Percentiles rank a stretch among this genome's conserved stretches.
These are phyloP conservation scores for Myathropa florea DNA, from an alignment of 2,888 invertebrate species.

Conservation along the genomic window DNA sequence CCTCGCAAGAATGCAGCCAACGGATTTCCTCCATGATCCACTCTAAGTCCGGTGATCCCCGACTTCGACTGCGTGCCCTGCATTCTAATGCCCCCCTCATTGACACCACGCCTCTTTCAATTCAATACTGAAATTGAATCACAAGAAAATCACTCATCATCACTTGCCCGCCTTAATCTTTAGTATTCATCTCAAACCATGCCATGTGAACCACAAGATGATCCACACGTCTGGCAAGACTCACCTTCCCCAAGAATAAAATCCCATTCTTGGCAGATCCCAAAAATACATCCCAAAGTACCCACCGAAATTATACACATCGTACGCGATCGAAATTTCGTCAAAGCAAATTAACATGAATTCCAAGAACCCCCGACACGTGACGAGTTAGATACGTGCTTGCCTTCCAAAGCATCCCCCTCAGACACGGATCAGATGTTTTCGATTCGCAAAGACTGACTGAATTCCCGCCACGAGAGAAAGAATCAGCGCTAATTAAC, in stretches of 20 bases:
- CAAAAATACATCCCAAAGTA: not conserved
- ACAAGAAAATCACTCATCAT: not conserved
- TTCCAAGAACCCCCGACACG: not conserved
- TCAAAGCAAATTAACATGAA: not conserved
- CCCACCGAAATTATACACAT: not conserved
- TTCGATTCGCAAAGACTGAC: not conserved
- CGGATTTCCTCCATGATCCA: not conserved
- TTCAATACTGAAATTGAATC: not conserved
- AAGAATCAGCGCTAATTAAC: not conserved
- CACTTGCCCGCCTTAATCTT: not conserved
- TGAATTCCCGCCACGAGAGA: no score
- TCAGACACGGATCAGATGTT: not conserved
- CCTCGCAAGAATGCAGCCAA: not conserved
- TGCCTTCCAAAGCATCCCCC: not conserved
- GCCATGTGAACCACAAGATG: not conserved
- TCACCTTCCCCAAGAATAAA: not conserved
- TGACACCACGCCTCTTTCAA: not conserved
- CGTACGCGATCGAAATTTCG: conserved; percentile 1
- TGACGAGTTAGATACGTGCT: not conserved
- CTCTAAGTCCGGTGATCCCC: not conserved
- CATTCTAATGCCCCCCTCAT: not conserved
- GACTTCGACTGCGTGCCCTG: not conserved
- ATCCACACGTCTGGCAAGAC: not conserved
- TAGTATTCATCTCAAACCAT: not conserved
- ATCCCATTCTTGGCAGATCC: not conserved